phyloP scores from a whole-genome alignment of 2,888 invertebrate genomes.

The Eubasilissa splendida region DNA sequence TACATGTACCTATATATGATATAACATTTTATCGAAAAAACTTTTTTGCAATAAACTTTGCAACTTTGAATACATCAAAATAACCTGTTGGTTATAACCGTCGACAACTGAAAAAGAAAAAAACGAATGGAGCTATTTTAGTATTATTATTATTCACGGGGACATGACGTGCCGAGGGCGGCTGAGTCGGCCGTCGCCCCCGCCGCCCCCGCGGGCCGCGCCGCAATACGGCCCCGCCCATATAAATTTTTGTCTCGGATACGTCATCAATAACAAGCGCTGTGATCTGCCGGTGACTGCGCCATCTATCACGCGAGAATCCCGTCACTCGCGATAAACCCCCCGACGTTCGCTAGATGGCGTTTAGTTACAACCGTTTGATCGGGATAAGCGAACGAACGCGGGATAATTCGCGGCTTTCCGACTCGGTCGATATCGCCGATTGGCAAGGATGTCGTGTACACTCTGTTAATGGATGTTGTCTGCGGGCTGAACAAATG shows the following conservation, averaged over 20 bases:
- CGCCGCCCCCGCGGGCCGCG: background rate
- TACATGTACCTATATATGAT: no score
- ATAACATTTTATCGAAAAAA: no score
- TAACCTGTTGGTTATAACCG: no score
- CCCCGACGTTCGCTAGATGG: constrained; percentile 13
- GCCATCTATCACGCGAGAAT: constrained; percentile 24
- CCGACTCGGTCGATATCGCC: constrained; percentile 6
- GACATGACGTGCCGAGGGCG: no score
- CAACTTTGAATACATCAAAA: no score
- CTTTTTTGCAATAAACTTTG: no score
- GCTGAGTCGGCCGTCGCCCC: background rate
- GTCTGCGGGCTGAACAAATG: background rate
- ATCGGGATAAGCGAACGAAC: constrained; percentile 16
- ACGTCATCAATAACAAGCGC: constrained; percentile 37
- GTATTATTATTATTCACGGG: no score
- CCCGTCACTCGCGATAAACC: constrained; percentile 18
- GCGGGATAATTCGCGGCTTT: constrained; percentile 6
- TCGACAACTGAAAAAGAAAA: no score
- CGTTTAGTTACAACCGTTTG: constrained; percentile 15
- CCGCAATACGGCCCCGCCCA: background rate
- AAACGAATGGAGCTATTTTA: no score
- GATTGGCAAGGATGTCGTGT: no score
- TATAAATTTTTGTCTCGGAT: constrained; percentile 29
- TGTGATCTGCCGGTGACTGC: constrained; percentile 40
- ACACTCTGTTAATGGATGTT: no score